Percentiles rank a stretch among this genome's conserved stretches.
These are phyloP conservation scores for Chrosomus eos DNA, from an alignment of 2,797 vertebrate genomes.

Conservation along the genomic window DNA sequence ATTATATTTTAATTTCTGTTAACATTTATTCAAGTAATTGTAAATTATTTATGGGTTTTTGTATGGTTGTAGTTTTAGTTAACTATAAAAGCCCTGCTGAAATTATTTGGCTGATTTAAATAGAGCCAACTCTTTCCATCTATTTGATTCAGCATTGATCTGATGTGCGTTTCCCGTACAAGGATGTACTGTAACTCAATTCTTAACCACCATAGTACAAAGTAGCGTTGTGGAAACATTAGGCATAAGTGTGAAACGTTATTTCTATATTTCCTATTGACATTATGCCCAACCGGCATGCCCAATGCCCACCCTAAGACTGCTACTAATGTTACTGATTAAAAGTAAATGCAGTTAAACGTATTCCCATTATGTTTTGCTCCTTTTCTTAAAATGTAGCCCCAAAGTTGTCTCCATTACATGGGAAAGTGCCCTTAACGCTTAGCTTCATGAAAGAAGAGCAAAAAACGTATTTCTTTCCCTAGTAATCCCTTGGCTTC, in stretches of 20 bases:
- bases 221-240: not conserved
- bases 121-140: not conserved
- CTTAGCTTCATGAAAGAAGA: constrained; percentile 64
- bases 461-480: constrained; percentile 63
- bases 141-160: not conserved
- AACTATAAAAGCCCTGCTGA: too few species aligned
- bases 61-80: not conserved
- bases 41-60: too few species aligned
- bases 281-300: not conserved
- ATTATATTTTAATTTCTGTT: not conserved
- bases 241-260: not conserved
- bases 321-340: constrained; percentile 39
- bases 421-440: constrained; percentile 64
- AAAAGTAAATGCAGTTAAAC: constrained; percentile 56
- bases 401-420: constrained; percentile 60
- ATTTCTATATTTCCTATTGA: not conserved
- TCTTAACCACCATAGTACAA: not conserved
- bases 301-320: constrained; percentile 40
- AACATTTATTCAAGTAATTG: too few species aligned
- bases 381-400: constrained; percentile 58
- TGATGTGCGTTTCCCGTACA: not conserved
- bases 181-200: not conserved
- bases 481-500: constrained; percentile 66
- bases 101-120: not conserved
- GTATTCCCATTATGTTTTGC: constrained; percentile 24